A percentile compares a stretch with the other conserved stretches of the same genome.
Conservation (phyloP, 2,113 vertebrate genomes). For the Perognathus longimembris region DNA sequence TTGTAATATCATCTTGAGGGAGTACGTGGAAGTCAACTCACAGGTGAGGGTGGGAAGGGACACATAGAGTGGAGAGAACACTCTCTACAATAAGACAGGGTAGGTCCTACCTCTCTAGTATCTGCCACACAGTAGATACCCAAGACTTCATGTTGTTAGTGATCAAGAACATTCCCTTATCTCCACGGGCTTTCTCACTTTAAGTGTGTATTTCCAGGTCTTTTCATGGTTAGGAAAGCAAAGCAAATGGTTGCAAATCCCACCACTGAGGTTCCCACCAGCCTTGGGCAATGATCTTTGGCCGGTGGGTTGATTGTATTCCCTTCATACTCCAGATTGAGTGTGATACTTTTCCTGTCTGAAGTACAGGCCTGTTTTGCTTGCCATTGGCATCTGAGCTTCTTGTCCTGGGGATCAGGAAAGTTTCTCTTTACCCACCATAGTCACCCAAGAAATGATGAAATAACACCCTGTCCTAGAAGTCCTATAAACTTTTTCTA, state of each 20-base stretch:
- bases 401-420: background rate
- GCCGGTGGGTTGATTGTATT: background rate
- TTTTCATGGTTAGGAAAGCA: background rate
- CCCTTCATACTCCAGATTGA: background rate
- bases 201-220: background rate
- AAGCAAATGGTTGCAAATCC: background rate
- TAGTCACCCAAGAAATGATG: background rate
- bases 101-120: background rate
- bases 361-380: background rate
- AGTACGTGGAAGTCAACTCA: background rate
- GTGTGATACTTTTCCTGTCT: background rate
- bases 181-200: constrained; percentile 4
- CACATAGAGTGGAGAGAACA: background rate
- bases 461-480: background rate
- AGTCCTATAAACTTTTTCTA: constrained; percentile 33
- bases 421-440: background rate
- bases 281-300: background rate
- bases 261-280: background rate
- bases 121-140: background rate
- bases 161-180: background rate
- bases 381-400: background rate
- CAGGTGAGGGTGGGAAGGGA: background rate
- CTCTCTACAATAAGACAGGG: background rate
- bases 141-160: background rate
- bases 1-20: background rate